These are phyloP conservation scores for Natator depressus DNA, from an alignment of 2,113 vertebrate genomes.

Conservation along the genomic window DNA sequence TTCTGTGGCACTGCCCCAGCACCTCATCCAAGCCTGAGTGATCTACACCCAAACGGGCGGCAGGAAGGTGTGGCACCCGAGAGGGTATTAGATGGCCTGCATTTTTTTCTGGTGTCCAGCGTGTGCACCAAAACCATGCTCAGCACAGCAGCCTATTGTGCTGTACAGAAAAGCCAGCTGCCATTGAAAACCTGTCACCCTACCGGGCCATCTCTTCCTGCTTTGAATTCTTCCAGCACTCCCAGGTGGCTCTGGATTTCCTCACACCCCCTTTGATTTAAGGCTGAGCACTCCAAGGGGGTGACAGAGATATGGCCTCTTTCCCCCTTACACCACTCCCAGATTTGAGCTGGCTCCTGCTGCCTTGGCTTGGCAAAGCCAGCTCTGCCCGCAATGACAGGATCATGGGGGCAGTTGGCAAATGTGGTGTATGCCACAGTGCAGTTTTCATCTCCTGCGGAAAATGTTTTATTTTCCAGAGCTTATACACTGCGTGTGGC, in stretches of 20 bases:
- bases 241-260: background rate
- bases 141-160: background rate
- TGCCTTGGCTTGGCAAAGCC: background rate
- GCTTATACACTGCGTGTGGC: background rate
- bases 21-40: background rate
- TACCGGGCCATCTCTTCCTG: accelerated
- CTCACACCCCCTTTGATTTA: background rate
- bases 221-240: background rate
- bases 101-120: background rate
- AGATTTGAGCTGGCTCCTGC: background rate
- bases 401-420: background rate
- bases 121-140: background rate
- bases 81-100: accelerated
- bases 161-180: background rate
- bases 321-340: accelerated
- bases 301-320: background rate
- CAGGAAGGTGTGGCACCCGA: background rate
- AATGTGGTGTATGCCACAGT: accelerated
- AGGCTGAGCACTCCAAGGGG: background rate
- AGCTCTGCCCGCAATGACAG: background rate
- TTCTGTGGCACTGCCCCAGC: background rate
- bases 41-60: accelerated
- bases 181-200: background rate
- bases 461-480: background rate
- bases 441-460: background rate